phyloP scores from a whole-genome alignment of 2,888 invertebrate species.

The Hedya salicella region DNA sequence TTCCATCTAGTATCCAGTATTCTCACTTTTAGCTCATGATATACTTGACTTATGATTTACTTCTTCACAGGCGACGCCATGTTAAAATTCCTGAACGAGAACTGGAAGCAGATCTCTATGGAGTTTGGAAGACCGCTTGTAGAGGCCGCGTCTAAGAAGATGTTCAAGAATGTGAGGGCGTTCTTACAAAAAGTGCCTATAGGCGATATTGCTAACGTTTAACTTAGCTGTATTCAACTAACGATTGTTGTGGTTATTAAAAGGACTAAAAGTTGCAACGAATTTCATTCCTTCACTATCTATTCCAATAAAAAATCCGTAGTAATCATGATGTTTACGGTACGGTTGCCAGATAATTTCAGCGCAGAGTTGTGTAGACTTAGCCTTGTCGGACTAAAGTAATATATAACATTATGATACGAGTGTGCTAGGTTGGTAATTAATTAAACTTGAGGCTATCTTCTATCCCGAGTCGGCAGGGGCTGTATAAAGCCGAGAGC shows the following conservation, averaged over 20 bases:
- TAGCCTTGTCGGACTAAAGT: no score
- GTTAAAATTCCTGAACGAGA: slow-evolving; percentile 67
- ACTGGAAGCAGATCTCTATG: slow-evolving; percentile 66
- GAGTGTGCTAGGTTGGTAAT: no score
- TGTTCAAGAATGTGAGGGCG: slow-evolving; percentile 58
- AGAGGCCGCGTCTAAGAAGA: slow-evolving; percentile 57
- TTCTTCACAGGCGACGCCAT: slow-evolving; percentile 65
- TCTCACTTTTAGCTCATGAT: no score
- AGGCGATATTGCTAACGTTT: slow-evolving; percentile 61
- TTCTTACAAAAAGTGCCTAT: slow-evolving; percentile 60
- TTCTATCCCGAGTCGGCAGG: no score
- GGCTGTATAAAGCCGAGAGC: no score
- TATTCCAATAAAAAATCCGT: no score
- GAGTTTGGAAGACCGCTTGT: slow-evolving; percentile 72
- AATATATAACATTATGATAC: no score
- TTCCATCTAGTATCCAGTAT: no score
- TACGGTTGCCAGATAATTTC: no score
- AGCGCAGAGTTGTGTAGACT: no score
- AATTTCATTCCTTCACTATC: background rate
- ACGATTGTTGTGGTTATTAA: slow-evolving; percentile 13
- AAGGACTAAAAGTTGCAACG: slow-evolving; percentile 19
- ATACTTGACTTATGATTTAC: slow-evolving; percentile 23
- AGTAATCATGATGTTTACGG: no score
- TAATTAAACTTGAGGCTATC: no score
- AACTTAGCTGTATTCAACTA: slow-evolving; percentile 26